These are phyloP conservation scores for Glyptemys insculpta DNA, from an alignment of 2,797 vertebrate genomes.

Conservation along the genomic window DNA sequence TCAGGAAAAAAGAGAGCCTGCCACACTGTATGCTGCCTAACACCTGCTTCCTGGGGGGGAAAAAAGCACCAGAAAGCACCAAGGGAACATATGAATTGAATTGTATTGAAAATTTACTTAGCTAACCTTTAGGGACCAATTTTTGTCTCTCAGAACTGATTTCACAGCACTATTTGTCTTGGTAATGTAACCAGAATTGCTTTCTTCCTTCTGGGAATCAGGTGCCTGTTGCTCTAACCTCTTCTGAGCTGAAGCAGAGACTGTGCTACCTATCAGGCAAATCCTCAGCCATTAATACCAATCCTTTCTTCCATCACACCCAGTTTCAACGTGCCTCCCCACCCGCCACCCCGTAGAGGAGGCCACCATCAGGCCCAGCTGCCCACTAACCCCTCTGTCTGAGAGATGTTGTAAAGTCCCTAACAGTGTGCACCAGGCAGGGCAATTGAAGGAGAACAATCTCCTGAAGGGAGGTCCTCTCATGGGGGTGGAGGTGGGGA, in stretches of 20 bases:
- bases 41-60: neutral
- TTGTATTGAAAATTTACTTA: conserved; percentile 70
- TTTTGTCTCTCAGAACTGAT: conserved; percentile 66
- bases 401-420: neutral
- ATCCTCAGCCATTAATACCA: conserved; percentile 8
- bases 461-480: neutral
- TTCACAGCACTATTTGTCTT: conserved; percentile 65
- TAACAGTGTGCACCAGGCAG: neutral
- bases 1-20: conserved; percentile 20
- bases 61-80: conserved; percentile 30
- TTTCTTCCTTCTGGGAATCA: conserved; percentile 66
- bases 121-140: conserved; percentile 59
- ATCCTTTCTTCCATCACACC: neutral
- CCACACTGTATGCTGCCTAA: conserved; percentile 16
- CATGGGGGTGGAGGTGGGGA: neutral
- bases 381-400: neutral
- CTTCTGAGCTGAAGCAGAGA: neutral
- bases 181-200: conserved; percentile 65
- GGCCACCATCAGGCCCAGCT: neutral
- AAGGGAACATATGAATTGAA: conserved; percentile 58
- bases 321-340: neutral
- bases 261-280: neutral
- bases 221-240: conserved; percentile 50
- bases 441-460: neutral
- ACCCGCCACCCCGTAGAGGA: neutral